phyloP scores from a whole-genome alignment of 2,113 vertebrate genomes.

The Muntiacus muntjak region DNA sequence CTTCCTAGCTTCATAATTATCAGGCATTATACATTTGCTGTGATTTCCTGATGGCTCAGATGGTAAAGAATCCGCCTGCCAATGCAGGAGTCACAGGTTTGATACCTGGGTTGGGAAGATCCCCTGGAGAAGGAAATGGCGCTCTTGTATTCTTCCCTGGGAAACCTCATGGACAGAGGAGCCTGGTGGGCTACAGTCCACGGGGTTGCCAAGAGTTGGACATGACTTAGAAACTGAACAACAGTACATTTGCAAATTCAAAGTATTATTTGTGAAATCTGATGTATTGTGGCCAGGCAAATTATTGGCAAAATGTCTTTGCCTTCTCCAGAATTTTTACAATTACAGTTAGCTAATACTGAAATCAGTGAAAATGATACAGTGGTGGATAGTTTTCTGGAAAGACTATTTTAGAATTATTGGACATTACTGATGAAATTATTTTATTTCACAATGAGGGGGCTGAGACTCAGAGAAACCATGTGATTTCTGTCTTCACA shows the following conservation, averaged over 20 bases:
- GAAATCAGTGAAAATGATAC: background rate
- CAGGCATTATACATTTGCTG: background rate
- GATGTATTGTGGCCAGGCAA: background rate
- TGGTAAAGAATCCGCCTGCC: background rate
- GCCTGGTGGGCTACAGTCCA: background rate
- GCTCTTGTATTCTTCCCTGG: background rate
- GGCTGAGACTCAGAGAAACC: background rate
- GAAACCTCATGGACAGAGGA: background rate
- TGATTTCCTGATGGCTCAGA: background rate
- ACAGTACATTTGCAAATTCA: background rate
- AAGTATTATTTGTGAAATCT: constrained; percentile 1
- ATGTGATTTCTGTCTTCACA: background rate
- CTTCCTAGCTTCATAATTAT: background rate
- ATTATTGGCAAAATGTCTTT: background rate
- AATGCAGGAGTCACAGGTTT: background rate
- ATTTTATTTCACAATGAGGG: background rate
- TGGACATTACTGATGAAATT: background rate
- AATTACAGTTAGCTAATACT: background rate
- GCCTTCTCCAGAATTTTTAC: background rate
- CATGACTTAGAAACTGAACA: background rate
- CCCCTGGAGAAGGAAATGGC: background rate
- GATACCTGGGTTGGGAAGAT: background rate
- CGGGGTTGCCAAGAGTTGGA: background rate
- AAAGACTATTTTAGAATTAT: background rate
- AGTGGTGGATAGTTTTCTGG: background rate